Evolutionary conservation across 2,888 invertebrate species (phyloP), one percentile per base, ranked within the genome.

Genomic region (Invenusta paracnida): DNA sequence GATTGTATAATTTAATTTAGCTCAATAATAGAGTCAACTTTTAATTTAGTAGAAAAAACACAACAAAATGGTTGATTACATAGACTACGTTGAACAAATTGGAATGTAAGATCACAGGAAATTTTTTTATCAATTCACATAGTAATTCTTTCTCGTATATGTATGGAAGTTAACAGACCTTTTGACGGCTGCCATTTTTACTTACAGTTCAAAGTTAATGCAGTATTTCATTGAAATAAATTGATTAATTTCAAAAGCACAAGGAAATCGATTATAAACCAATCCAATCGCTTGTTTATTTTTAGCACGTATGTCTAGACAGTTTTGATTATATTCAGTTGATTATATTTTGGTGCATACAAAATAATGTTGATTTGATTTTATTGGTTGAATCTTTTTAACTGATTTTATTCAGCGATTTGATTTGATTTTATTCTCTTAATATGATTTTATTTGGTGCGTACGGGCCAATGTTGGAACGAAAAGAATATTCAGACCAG

Each of bases 341-440:
- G 73, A 73, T 73, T 73, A 23, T n/a, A 23, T 73, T n/a, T 73
- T 73, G 27, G 73, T 73, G 73, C 73, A 73, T 73, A 73, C 73
- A 23, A 73, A 73, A n/a, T 73, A 73, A 73, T 13, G 73, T 73
- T 73, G 25, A 73, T 73, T 73, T 73, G 17, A 73, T n/a, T 73
- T 23, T 73, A 23, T 73, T 73, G 17, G 73, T 73, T 73, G 73
- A 73, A 73, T 73, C 73, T 73, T n/a, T n/a, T 73, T 5, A 73
- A 73, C 73, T 73, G 73, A 73, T 73, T 73, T 73, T 73, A 73
- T 73, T 73, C 73, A 73, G 73, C 73, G 73, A 73, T 5, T 73
- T 48, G 17, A 48, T 48, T 73, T 73, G 27, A 73, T 25, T 73
- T 23, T 73, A 73, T 73, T 73, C 73, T 73, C 25, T 73, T 73